Base-by-base conservation (phyloP, 2,797 vertebrate species). In the Chelon labrosus region DNA sequence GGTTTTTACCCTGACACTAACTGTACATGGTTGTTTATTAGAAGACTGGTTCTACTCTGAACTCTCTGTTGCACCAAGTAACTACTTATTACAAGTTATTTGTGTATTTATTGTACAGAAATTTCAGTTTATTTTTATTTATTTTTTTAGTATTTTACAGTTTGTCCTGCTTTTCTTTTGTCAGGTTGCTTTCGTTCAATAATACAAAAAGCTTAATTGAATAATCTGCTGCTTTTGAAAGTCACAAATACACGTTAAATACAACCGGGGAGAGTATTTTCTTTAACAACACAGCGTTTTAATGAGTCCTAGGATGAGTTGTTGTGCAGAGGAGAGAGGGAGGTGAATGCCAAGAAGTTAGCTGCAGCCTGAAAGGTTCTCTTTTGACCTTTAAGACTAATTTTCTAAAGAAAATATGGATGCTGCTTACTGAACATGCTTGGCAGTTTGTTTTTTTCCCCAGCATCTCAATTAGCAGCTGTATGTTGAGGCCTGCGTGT, bases 381-480 rank as follows among this genome's bases (percentile, higher is more conserved):
- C 31, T 54, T 58, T 31, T 75, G 67, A 83, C 74, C 67, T 75
- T 85, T 53, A 47, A 20, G 27, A 42, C 25, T 71, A 60, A 31
- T 31, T 74, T 66, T 27, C 54, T 59, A 3, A 58, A 38, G 47
- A 51, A 70, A 76, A 59, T 42, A 35, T 47, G 20, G 74, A 62
- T 12, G 16, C 22, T 62, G 54, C 49, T 44, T 64, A 59, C 41
- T 72, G 37, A 77, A 57, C 17, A 77, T 60, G 20, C 54, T 31
- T 9, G 27, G 2, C 37, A 12, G 63, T 66, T 75, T 27, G 5
- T 35, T 35, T 39, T 82, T 70, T 54, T 61, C 57, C 57, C 69
- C 8, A n/a, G 41, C 39, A 2, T 70, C 35, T 75, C 69, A 77
- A 74, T 83, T 79, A 85, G 71, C 61, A 37, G 65, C 65, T 65